A percentile compares a stretch with the other conserved stretches of the same genome.
Evolutionary conservation across 1,140 invertebrate genomes (phyloP).

Genomic region (Notospermus geniculatus): DNA sequence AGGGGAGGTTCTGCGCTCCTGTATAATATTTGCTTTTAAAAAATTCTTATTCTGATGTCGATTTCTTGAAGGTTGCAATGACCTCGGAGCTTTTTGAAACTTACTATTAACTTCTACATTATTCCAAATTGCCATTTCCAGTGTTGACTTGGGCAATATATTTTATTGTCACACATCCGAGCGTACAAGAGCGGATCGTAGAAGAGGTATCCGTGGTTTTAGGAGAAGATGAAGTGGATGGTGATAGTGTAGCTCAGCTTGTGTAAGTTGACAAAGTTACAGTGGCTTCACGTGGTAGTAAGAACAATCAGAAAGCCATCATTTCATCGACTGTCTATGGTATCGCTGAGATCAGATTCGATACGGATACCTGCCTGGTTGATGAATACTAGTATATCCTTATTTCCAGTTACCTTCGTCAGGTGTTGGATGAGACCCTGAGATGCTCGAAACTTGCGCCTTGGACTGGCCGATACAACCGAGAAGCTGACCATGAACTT

Average conservation of each 20-base stretch:
- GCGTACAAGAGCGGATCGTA: constrained; percentile 43
- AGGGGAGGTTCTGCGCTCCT: no score
- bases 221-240: constrained; percentile 29
- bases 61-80: no score
- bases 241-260: constrained; percentile 27
- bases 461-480: constrained; percentile 39
- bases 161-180: constrained; percentile 43
- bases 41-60: no score
- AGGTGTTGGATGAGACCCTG: constrained; percentile 49
- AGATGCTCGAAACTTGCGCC: constrained; percentile 45
- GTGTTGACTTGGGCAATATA: constrained; percentile 50
- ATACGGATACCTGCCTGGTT: no score
- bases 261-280: constrained; percentile 36
- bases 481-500: constrained; percentile 44
- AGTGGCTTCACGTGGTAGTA: no score
- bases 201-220: constrained; percentile 37
- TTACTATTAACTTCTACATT: no score
- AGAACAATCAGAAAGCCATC: no score
- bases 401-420: constrained; percentile 39
- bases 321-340: no score
- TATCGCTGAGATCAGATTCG: no score
- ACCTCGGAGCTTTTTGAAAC: no score
- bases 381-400: no score
- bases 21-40: no score
- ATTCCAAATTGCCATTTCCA: constrained; percentile 19